Conservation (phyloP, 2,113 vertebrate species). For the Tamias sibiricus region DNA sequence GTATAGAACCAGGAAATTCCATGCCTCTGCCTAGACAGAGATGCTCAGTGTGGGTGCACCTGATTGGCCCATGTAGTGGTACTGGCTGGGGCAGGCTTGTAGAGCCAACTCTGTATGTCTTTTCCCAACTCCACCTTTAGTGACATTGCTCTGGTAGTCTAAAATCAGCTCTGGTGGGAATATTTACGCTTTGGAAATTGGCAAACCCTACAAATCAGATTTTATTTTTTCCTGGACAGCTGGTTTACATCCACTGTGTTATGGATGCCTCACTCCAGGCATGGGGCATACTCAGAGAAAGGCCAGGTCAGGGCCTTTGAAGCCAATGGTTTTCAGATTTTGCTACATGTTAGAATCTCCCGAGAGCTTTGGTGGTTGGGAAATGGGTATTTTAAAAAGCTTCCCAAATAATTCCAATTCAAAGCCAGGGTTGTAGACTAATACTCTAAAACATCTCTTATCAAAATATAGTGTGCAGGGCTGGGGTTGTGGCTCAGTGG, state of each 20-base stretch:
- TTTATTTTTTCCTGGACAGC: neutral
- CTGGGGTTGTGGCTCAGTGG: neutral
- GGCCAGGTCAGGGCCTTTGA: neutral
- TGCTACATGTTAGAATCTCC: neutral
- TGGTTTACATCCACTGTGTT: neutral
- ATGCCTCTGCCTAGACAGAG: neutral
- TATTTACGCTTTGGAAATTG: neutral
- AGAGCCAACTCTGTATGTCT: neutral
- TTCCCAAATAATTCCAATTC: neutral
- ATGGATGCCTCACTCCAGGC: neutral
- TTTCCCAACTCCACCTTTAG: neutral
- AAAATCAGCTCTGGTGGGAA: neutral
- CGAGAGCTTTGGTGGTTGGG: neutral
- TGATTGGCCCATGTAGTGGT: rapidly evolving
- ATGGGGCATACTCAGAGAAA: neutral
- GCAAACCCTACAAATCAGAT: neutral
- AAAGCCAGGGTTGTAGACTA: neutral
- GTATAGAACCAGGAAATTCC: neutral
- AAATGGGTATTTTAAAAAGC: neutral
- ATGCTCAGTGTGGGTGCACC: neutral
- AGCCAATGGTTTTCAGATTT: neutral
- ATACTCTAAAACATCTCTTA: neutral
- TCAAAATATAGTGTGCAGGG: neutral
- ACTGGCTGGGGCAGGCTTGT: neutral
- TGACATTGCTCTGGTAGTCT: too few species aligned